Conservation (phyloP, 2,113 vertebrate genomes). For the Hemiprocne comata region DNA sequence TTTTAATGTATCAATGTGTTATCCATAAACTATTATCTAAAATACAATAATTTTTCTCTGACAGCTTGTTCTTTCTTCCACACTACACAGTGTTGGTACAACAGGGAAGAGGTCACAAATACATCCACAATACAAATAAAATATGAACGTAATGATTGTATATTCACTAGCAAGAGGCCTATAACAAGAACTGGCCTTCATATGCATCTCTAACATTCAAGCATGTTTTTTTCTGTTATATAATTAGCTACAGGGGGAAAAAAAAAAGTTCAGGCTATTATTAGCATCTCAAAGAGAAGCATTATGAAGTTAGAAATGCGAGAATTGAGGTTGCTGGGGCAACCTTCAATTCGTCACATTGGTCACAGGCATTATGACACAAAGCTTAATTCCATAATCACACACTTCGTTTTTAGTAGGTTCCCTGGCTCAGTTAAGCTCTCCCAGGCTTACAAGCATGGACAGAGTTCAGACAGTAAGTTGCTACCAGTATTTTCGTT, state of each 20-base stretch:
- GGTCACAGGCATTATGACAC: background rate
- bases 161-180: background rate
- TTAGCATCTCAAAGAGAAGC: slow-evolving; percentile 14
- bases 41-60: background rate
- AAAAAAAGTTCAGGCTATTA: background rate
- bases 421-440: background rate
- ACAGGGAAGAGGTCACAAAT: background rate
- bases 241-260: background rate
- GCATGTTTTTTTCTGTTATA: background rate
- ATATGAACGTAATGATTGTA: background rate
- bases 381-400: slow-evolving; percentile 3
- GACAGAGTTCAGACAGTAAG: background rate
- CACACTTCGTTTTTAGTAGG: background rate
- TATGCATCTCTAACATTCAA: background rate
- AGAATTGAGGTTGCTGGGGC: slow-evolving; percentile 39
- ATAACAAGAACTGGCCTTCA: background rate
- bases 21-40: background rate
- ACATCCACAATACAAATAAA: background rate
- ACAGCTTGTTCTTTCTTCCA: background rate
- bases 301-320: background rate
- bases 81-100: background rate
- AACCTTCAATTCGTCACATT: background rate
- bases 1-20: background rate
- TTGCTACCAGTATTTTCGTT: background rate
- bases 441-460: background rate